A percentile compares a stretch with the other conserved stretches of the same genome.
Evolutionary conservation across 2,888 invertebrate genomes (phyloP).

Genomic region (Micropterix aruncella): DNA sequence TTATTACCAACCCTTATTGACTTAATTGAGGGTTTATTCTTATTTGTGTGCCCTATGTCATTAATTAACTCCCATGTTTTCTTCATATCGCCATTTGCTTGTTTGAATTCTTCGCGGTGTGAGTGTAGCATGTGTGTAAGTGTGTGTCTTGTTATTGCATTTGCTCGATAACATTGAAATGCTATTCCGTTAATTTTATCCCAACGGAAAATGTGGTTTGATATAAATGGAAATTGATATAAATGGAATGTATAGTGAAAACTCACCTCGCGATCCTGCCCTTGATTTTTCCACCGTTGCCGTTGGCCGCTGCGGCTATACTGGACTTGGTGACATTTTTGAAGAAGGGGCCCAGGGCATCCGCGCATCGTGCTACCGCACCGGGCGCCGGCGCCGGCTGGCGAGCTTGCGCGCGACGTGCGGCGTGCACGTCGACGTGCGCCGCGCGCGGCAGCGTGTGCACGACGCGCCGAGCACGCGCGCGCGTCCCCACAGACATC

Average conservation of each 20-base stretch:
- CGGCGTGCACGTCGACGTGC: slow-evolving; percentile 14
- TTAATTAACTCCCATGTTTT: too few species aligned
- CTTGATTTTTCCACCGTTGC: neutral
- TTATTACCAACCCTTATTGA: too few species aligned
- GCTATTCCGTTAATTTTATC: too few species aligned
- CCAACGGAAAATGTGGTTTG: too few species aligned
- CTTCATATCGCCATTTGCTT: too few species aligned
- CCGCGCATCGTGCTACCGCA: slow-evolving; percentile 1
- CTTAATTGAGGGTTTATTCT: too few species aligned
- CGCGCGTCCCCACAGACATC: slow-evolving; percentile 26
- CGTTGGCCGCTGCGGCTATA: slow-evolving; percentile 6
- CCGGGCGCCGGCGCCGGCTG: slow-evolving; percentile 8
- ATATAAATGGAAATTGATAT: too few species aligned
- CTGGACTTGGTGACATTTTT: slow-evolving; percentile 13
- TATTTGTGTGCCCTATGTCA: too few species aligned
- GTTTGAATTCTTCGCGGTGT: too few species aligned
- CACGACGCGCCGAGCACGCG: slow-evolving; percentile 18
- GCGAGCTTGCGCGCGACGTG: slow-evolving; percentile 32
- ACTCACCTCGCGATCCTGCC: neutral
- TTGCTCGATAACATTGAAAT: too few species aligned
- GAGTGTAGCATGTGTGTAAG: too few species aligned
- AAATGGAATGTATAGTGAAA: neutral
- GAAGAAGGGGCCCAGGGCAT: slow-evolving; percentile 13
- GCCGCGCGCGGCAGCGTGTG: slow-evolving; percentile 31
- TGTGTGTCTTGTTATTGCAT: too few species aligned